phyloP scores from a whole-genome alignment of 23 tunicate genomes.

The Diplosoma virens region DNA sequence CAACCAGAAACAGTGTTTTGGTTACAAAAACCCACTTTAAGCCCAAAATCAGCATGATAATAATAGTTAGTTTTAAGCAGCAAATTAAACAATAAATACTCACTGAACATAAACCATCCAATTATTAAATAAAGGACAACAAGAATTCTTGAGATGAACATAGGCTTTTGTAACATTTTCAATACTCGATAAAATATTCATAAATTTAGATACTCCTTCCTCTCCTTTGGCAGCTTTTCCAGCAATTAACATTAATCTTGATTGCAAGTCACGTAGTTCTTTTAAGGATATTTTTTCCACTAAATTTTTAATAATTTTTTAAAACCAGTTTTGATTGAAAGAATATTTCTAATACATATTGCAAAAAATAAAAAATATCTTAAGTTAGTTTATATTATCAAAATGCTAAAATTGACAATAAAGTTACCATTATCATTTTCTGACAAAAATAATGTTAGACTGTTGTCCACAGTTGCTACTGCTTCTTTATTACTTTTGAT shows the following conservation, averaged over 20 bases:
- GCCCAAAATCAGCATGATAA: too few relatives aligned
- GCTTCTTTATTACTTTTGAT: not conserved
- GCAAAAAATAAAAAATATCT: not conserved
- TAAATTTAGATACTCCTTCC: slow-evolving; percentile 30
- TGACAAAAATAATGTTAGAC: slow-evolving; percentile 16
- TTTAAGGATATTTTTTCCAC: slow-evolving; percentile 33
- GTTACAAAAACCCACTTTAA: too few relatives aligned
- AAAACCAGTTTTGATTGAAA: too few relatives aligned
- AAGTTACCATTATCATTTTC: not conserved
- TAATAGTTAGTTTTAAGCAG: too few relatives aligned
- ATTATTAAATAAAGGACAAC: slow-evolving; percentile 32
- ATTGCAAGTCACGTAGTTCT: slow-evolving; percentile 63
- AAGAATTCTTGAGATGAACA: slow-evolving; percentile 22
- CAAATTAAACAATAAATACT: too few relatives aligned
- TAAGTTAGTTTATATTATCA: not conserved
- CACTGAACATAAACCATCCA: slow-evolving; percentile 33
- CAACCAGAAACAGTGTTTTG: too few relatives aligned
- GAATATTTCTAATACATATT: too few relatives aligned
- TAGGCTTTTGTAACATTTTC: slow-evolving; percentile 43
- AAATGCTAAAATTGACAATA: not conserved
- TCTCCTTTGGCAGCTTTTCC: slow-evolving; percentile 72
- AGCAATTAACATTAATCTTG: slow-evolving; percentile 72
- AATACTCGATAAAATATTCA: slow-evolving; percentile 16
- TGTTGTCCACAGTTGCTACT: slow-evolving; percentile 27
- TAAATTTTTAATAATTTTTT: too few relatives aligned